A percentile compares a stretch with the other conserved stretches of the same genome.
phyloP scores from a whole-genome alignment of 1,140 invertebrate species.

The Nixonia krombeini region DNA sequence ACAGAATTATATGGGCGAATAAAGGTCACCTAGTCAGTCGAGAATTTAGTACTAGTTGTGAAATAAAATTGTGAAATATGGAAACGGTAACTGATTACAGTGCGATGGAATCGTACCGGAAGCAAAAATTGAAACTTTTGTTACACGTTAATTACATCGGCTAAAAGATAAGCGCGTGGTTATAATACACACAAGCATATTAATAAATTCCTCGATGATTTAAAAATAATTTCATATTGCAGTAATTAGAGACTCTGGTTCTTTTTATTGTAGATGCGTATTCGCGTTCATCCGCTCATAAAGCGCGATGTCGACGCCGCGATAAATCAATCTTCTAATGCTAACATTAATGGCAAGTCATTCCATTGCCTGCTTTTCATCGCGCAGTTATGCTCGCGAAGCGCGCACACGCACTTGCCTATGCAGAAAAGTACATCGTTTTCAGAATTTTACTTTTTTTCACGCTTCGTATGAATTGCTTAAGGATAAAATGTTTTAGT shows the following conservation, averaged over 20 bases:
- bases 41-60: too few relatives aligned
- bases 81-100: too few relatives aligned
- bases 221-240: slow-evolving; percentile 28
- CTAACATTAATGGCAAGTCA: slow-evolving; percentile 34
- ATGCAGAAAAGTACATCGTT: too few relatives aligned
- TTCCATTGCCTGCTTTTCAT: slow-evolving; percentile 21
- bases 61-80: too few relatives aligned
- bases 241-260: slow-evolving; percentile 37
- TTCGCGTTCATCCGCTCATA: slow-evolving; percentile 13
- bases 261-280: slow-evolving; percentile 22
- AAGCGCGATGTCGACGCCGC: slow-evolving; percentile 21
- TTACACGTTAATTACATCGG: slow-evolving; percentile 18
- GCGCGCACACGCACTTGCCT: too few relatives aligned
- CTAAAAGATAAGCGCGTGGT: slow-evolving; percentile 15
- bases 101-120: too few relatives aligned
- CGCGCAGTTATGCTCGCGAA: slow-evolving; percentile 14
- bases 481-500: too few relatives aligned
- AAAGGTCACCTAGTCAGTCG: too few relatives aligned
- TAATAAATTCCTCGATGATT: slow-evolving; percentile 25
- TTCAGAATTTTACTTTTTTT: too few relatives aligned
- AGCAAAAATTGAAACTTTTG: too few relatives aligned
- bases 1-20: too few relatives aligned
- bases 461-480: too few relatives aligned
- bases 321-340: slow-evolving; percentile 44
- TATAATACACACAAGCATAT: background rate